Percentiles rank a stretch among this genome's conserved stretches.
phyloP scores from a whole-genome alignment of 2,113 vertebrate genomes.

The Spilogale gracilis region DNA sequence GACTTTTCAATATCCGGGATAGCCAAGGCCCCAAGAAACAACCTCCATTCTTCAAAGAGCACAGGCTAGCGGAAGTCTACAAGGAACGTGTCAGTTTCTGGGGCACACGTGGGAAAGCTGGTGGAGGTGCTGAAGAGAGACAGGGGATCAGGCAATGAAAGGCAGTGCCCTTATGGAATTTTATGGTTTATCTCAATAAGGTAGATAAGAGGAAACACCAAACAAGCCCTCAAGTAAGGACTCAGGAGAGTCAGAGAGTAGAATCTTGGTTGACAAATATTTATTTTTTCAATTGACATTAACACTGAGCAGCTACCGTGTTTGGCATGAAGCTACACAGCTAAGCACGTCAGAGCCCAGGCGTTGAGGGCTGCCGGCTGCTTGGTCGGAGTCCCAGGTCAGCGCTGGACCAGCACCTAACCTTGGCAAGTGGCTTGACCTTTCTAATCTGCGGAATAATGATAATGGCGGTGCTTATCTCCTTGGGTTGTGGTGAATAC shows the following conservation, averaged over 20 bases:
- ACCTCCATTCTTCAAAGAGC: neutral
- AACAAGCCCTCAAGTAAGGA: neutral
- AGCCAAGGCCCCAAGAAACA: neutral
- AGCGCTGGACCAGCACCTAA: neutral
- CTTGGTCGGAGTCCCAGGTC: neutral
- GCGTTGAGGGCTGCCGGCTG: neutral
- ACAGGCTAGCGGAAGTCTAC: neutral
- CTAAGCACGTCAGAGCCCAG: neutral
- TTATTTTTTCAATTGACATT: conserved; percentile 28
- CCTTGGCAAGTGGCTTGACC: neutral
- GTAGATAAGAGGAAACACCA: neutral
- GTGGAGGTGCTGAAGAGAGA: neutral
- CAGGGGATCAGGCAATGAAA: neutral
- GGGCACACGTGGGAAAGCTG: neutral
- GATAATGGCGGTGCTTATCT: neutral
- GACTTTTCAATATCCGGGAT: neutral
- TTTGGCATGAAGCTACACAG: neutral
- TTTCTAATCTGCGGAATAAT: neutral
- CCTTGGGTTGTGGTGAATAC: neutral
- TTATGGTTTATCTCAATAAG: neutral
- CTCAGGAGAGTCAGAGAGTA: neutral
- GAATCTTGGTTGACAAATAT: neutral
- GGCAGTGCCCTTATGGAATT: neutral
- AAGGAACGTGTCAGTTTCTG: neutral
- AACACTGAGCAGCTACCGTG: neutral